Base-by-base conservation (phyloP, 1,140 invertebrate genomes). In the Zaprionus capensis region DNA sequence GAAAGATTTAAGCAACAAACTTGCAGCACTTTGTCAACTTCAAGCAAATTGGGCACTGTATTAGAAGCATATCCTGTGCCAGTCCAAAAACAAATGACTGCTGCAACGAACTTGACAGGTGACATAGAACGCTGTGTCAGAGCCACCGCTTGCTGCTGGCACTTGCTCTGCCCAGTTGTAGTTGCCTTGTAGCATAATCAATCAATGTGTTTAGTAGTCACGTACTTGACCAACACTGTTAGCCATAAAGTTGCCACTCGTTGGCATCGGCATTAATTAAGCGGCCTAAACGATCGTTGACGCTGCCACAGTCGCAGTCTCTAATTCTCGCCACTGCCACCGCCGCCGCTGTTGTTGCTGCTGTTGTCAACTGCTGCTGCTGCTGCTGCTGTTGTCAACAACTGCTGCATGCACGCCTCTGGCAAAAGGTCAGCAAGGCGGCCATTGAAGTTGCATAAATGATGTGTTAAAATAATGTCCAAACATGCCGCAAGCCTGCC, bases 391-490 rank as follows among this genome's bases (percentile, higher is more conserved):
- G 67, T 76, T 76, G 67, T 61, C 61, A 59, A 56, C 49, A 62
- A 41, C 20, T 71, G 64, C 41, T 69, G 69, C 59, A 22, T 17
- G n/a, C 7, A 17, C 38, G 74, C 79, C 70, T 78, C 65, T 49
- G 64, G 66, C 70, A 68, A 88, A 84, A 90, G 84, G 76, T 90
- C 81, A 88, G 53, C 71, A 71, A 71, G 49, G 73, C 64, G 53
- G 75, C 69, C 63, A 73, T 68, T 86, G 73, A 69, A 80, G 58
- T 88, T 85, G 75, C 78, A 85, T 84, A 81, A 90, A 90, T 82
- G 65, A 90, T 80, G 76, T 80, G 85, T 74, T 85, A 85, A 90
- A 77, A 80, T 73, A 65, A 67, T 72, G 71, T 58, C 67, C 67
- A 75, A 63, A 46, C 77, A 78, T 73, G 56, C 55, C 31, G 67